Evolutionary conservation across 2,797 vertebrate genomes (phyloP), one percentile per base, ranked within the genome.

Genomic region (Enteromius paludinosus): DNA sequence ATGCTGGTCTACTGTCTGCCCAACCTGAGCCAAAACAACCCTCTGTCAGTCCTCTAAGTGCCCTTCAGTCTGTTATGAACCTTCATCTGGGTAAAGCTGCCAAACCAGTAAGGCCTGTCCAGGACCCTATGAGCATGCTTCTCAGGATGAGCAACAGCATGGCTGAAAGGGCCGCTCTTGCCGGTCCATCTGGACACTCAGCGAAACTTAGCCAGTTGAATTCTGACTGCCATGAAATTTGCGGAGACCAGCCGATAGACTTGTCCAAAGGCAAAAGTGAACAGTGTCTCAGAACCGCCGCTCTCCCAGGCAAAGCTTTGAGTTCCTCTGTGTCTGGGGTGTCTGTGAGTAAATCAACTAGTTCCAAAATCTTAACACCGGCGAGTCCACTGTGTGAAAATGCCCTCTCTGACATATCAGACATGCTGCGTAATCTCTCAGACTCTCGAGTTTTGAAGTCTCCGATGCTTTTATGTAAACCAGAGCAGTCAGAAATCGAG

Each of bases 51-150:
- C 98, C 98, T 75, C 90, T 99, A 95, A 99, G 98, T 87, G 98
- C 98, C 91, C 96, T 99, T 90, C 98, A 99, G 86, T 98, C 98
- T 1, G 96, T 99, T 92, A 99, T 99, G 97, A 99, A 99, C 92
- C 96, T 99, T 92, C 98, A 99, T 94, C 94, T 99, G 88, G 98
- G 97, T 86, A 99, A 99, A 95, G 98, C 96, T 28, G 98, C 98
- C 89, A 99, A 99, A 91, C 97, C 97, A 5, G 95, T 97, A 43
- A 91, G 97, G 92, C 96, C 97, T 0, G 94, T 96, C 83, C 95
- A 99, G 83, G 98, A 99, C 93, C 98, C 98, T 87, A 96, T 99
- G 96, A 99, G 97, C 90, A 96, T 99, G 95, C 96, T 99, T 79
- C 98, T 98, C 86, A 98, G 97, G 93, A 98, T 99, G 93, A 99